phyloP scores from a whole-genome alignment of 92 coral and sea anemone species.

The Umimayanthus kanabou region DNA sequence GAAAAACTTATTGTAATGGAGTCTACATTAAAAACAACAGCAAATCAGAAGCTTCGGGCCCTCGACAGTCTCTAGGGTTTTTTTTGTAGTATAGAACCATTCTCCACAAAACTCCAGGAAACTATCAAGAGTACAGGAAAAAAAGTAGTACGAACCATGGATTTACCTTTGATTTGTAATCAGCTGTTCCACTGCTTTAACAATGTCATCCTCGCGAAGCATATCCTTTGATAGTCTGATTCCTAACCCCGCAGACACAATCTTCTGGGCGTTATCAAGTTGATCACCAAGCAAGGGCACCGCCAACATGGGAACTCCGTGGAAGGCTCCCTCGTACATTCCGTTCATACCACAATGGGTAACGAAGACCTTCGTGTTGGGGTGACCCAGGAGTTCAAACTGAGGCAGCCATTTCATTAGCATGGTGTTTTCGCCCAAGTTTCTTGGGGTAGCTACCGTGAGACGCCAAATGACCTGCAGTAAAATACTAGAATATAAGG shows the following conservation, averaged over 20 bases:
- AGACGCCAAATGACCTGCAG: neutral
- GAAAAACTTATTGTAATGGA: no score
- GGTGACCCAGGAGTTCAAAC: constrained; percentile 8
- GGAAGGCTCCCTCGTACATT: constrained; percentile 17
- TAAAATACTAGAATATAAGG: neutral
- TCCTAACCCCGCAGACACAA: constrained; percentile 19
- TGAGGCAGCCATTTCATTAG: constrained; percentile 24
- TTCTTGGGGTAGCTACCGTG: neutral
- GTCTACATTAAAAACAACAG: no score
- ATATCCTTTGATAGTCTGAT: neutral
- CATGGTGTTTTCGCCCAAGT: constrained; percentile 18
- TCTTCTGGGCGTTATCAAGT: constrained; percentile 3
- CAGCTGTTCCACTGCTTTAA: neutral
- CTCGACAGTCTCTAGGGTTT: no score
- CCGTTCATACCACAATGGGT: constrained; percentile 28
- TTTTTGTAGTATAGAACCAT: no score
- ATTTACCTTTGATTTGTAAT: neutral
- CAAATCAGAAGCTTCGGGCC: no score
- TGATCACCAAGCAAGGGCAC: constrained; percentile 14
- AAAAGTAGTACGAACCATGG: no score
- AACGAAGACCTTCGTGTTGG: neutral
- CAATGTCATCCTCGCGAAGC: neutral
- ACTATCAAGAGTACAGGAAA: no score
- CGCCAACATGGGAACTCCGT: constrained; percentile 13
- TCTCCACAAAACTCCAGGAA: no score